phyloP scores from a whole-genome alignment of 1,140 invertebrate species.

The Cephus cinctus region DNA sequence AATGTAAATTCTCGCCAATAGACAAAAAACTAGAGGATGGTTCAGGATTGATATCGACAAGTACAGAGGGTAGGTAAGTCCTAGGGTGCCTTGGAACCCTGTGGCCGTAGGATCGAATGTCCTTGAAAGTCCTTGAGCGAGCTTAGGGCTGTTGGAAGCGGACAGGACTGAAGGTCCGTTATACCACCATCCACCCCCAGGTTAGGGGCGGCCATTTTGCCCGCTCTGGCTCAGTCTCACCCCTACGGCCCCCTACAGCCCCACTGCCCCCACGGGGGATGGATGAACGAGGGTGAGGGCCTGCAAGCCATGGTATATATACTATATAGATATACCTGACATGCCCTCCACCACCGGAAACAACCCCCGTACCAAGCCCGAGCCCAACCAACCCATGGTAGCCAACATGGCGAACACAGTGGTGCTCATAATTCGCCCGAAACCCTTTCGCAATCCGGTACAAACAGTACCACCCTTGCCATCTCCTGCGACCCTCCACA shows the following conservation, averaged over 20 bases:
- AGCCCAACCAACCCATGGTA: constrained; percentile 45
- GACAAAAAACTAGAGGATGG: too few relatives aligned
- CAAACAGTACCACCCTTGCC: too few relatives aligned
- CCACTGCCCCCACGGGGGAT: constrained; percentile 34
- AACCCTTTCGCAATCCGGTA: too few relatives aligned
- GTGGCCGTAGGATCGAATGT: constrained; percentile 21
- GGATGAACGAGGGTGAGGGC: constrained; percentile 44
- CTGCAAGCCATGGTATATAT: constrained; percentile 35
- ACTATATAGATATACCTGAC: constrained; percentile 46
- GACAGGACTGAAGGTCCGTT: constrained; percentile 31
- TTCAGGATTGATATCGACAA: too few relatives aligned
- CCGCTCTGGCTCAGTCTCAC: constrained; percentile 25
- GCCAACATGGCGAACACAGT: constrained; percentile 50
- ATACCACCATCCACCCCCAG: constrained; percentile 41
- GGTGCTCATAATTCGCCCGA: constrained; percentile 43
- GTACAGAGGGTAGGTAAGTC: too few relatives aligned
- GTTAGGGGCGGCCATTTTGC: constrained; percentile 48
- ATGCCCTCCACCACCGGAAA: constrained; percentile 50
- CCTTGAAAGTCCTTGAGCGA: constrained; percentile 17
- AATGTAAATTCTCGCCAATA: too few relatives aligned
- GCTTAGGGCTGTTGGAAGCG: constrained; percentile 6
- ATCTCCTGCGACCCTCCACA: too few relatives aligned
- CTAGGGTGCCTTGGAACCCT: constrained; percentile 7
- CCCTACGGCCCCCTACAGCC: constrained; percentile 19
- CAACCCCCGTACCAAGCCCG: constrained; percentile 39